Percentiles rank a stretch among this genome's conserved stretches.
These are phyloP conservation scores for Zaprionus inermis DNA, from an alignment of 1,140 invertebrate genomes.

Conservation along the genomic window DNA sequence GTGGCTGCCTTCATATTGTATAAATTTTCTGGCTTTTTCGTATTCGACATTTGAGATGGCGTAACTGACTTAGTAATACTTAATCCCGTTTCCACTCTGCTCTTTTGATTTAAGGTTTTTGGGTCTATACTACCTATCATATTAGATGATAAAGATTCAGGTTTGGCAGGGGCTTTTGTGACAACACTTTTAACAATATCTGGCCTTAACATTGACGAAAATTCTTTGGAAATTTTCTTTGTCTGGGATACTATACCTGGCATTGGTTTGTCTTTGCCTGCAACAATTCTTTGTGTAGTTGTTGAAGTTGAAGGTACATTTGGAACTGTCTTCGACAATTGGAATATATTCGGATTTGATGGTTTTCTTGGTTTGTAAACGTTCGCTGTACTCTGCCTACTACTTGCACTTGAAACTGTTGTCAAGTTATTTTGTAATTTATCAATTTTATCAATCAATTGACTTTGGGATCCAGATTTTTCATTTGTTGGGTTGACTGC, in stretches of 20 bases:
- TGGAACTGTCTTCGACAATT: slow-evolving; percentile 11
- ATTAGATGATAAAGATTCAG: background rate
- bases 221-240: slow-evolving; percentile 1
- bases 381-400: background rate
- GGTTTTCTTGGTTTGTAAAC: slow-evolving; percentile 19
- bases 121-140: background rate
- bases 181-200: background rate
- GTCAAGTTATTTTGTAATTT: background rate
- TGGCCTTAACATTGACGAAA: background rate
- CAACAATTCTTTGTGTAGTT: background rate
- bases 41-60: slow-evolving; percentile 12
- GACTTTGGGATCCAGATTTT: background rate
- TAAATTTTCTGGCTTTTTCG: background rate
- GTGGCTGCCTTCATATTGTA: background rate
- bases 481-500: slow-evolving; percentile 43
- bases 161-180: background rate
- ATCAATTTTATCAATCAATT: slow-evolving; percentile 15
- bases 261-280: slow-evolving; percentile 1
- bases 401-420: background rate
- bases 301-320: background rate
- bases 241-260: background rate
- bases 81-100: background rate
- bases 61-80: slow-evolving; percentile 2
- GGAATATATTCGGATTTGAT: slow-evolving; percentile 9
- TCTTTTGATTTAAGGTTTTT: background rate